phyloP scores from a whole-genome alignment of 2,113 vertebrate genomes.

The Bufo bufo region DNA sequence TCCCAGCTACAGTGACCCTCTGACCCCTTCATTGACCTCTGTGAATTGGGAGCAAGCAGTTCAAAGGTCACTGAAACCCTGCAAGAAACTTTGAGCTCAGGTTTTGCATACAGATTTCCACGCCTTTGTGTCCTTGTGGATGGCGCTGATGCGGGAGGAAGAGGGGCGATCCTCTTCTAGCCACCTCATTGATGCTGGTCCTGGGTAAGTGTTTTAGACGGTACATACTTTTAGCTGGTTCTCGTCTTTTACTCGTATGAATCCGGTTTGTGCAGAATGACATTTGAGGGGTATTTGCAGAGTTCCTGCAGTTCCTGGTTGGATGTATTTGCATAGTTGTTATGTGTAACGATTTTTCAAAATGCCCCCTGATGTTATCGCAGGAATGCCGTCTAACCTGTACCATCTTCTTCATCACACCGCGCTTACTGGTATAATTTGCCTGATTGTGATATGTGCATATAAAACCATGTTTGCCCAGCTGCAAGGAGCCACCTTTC shows the following conservation, averaged over 20 bases:
- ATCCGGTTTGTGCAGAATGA: not conserved
- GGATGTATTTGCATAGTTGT: not conserved
- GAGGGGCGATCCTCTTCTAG: not conserved
- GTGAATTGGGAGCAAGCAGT: not conserved
- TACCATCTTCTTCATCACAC: not conserved
- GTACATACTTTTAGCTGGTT: not conserved
- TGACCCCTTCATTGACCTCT: conserved; percentile 6
- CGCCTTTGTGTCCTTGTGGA: not conserved
- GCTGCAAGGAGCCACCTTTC: too few species aligned
- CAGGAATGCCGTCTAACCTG: conserved; percentile 17
- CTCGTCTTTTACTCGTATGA: not conserved
- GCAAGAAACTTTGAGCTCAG: not conserved
- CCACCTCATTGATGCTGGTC: not conserved
- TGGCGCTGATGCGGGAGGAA: not conserved
- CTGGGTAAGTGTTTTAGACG: not conserved
- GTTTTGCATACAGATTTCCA: not conserved
- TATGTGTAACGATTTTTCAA: not conserved
- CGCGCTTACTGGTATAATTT: not conserved
- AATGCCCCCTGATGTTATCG: not conserved
- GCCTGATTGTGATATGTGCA: not conserved
- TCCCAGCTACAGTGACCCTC: not conserved
- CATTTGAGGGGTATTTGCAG: not conserved
- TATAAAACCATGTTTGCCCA: too few species aligned
- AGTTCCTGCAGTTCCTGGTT: not conserved
- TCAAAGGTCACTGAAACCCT: not conserved